Evolutionary conservation across 2,113 vertebrate species (phyloP).

Genomic region (Oophaga pumilio): DNA sequence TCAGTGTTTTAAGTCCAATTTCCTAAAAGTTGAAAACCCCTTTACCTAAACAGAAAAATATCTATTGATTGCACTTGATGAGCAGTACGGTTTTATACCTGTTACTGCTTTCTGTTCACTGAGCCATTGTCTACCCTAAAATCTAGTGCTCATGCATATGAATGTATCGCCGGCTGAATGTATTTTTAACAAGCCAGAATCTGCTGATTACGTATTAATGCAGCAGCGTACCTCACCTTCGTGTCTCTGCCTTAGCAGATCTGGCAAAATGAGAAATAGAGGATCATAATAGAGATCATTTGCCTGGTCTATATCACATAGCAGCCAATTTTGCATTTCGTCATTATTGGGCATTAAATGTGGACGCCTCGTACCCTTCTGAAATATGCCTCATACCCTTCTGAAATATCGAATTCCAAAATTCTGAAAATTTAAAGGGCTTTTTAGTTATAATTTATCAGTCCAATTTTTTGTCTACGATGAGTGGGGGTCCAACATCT

Average conservation of each 20-base stretch:
- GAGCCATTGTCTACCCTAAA: background rate
- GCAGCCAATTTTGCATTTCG: background rate
- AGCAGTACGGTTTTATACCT: background rate
- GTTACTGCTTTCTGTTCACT: background rate
- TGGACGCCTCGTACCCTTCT: background rate
- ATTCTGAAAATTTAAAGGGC: too few relatives aligned
- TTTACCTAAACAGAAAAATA: background rate
- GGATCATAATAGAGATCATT: background rate
- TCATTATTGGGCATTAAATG: background rate
- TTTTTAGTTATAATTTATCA: too few relatives aligned
- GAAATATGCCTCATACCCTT: background rate
- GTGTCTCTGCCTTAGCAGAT: background rate
- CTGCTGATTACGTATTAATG: conserved; percentile 5
- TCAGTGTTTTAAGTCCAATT: too few relatives aligned
- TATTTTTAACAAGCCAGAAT: background rate
- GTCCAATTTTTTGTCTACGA: too few relatives aligned
- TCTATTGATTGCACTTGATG: background rate
- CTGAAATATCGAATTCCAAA: too few relatives aligned
- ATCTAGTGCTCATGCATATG: background rate
- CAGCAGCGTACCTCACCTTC: background rate
- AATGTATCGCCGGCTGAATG: background rate
- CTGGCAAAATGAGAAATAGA: background rate
- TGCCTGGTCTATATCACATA: background rate
- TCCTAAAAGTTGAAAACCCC: too few relatives aligned
- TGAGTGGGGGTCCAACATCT: too few relatives aligned